Evolutionary conservation across 1,140 invertebrate species (phyloP).

Genomic region (Papilio helenus): DNA sequence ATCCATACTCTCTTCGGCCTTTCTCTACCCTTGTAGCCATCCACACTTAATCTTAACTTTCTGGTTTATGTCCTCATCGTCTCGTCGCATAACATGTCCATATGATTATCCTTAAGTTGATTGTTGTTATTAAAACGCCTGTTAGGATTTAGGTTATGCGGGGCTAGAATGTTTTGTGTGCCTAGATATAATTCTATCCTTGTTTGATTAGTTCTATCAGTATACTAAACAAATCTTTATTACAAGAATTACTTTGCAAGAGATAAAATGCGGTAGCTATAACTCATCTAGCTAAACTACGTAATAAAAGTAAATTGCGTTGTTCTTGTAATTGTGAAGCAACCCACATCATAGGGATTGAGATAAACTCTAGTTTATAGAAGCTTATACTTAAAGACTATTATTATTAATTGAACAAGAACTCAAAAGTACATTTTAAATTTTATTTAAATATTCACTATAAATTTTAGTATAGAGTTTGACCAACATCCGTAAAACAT

Average conservation of each 20-base stretch:
- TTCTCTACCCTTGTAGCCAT: no score
- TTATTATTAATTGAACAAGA: no score
- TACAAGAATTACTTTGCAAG: slow-evolving; percentile 11
- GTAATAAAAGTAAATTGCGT: slow-evolving; percentile 24
- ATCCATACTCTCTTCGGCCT: no score
- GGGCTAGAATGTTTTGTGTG: no score
- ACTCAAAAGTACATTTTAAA: background rate
- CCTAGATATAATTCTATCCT: no score
- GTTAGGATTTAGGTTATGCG: no score
- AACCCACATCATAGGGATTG: background rate
- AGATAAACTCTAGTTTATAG: background rate
- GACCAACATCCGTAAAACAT: background rate
- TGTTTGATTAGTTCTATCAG: background rate
- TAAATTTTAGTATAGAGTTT: background rate
- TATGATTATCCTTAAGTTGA: no score
- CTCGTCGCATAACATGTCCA: no score
- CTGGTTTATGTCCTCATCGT: no score
- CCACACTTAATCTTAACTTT: no score
- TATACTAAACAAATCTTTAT: slow-evolving; percentile 17
- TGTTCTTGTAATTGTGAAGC: background rate
- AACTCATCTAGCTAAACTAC: background rate
- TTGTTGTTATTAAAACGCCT: no score
- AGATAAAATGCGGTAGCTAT: slow-evolving; percentile 13
- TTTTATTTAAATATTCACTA: background rate
- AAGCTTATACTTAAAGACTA: no score